Conservation (phyloP, 2,113 vertebrate species). For the Potamarius usumacintae region DNA sequence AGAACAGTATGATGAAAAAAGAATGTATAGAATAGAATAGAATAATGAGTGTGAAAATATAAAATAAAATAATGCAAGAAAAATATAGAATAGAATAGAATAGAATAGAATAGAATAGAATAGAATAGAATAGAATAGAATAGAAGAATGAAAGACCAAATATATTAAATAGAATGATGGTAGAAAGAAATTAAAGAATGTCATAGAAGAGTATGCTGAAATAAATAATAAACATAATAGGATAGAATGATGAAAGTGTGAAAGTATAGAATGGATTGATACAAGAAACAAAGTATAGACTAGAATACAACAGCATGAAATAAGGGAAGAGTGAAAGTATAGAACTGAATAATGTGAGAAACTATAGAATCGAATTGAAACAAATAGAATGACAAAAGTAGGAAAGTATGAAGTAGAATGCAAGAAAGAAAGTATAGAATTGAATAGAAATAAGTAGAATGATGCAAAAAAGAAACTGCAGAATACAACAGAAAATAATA, state of each 20-base stretch:
- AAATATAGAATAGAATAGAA: background rate
- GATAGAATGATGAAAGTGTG: background rate
- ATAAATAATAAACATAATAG: background rate
- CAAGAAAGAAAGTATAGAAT: background rate
- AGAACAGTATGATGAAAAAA: no score
- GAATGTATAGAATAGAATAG: no score
- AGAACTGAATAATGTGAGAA: background rate
- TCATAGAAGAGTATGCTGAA: no score
- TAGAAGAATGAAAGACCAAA: background rate
- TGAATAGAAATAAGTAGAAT: background rate
- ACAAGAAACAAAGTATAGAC: background rate
- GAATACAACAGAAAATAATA: background rate
- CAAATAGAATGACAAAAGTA: background rate
- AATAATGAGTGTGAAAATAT: no score
- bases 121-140: background rate
- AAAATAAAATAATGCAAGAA: no score
- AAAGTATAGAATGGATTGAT: background rate
- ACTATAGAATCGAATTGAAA: background rate
- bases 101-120: background rate
- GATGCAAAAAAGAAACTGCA: background rate
- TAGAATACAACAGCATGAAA: background rate
- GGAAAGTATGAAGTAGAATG: background rate
- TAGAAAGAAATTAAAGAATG: background rate
- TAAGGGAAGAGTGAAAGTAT: background rate
- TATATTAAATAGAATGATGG: background rate